Evolutionary conservation across 2,888 invertebrate species (phyloP).

Genomic region (Hesperia comma): DNA sequence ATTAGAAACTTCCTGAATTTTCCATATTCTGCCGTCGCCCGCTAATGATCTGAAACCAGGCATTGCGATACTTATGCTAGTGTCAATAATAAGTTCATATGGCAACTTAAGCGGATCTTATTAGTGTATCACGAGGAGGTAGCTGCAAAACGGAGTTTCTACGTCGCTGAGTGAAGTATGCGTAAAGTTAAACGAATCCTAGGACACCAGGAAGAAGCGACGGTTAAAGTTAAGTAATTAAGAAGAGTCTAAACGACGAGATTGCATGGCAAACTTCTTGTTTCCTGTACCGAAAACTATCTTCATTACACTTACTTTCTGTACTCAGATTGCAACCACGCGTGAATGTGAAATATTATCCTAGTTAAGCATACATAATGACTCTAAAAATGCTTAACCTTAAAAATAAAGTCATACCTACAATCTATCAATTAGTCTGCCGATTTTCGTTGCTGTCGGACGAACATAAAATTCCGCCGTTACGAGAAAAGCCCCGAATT

Average conservation of each 20-base stretch:
- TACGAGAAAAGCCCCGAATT: too few relatives aligned
- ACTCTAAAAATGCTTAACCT: background rate
- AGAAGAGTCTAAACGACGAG: conserved; percentile 73
- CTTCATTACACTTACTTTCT: conserved; percentile 73
- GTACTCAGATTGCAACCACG: conserved; percentile 50
- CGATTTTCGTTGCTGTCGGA: too few relatives aligned
- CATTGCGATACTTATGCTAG: background rate
- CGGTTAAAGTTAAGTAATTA: conserved; percentile 80
- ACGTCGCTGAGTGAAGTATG: conserved; percentile 63
- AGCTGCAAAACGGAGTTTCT: conserved; percentile 33
- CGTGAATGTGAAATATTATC: conserved; percentile 28
- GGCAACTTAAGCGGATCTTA: background rate
- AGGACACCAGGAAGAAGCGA: conserved; percentile 65
- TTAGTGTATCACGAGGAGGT: background rate
- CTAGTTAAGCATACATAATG: background rate
- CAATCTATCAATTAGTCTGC: too few relatives aligned
- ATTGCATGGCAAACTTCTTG: conserved; percentile 77
- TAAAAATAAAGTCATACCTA: too few relatives aligned
- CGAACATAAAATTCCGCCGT: too few relatives aligned
- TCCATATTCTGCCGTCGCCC: background rate
- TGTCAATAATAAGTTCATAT: background rate
- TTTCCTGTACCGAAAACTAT: conserved; percentile 78
- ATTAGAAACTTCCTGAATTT: too few relatives aligned
- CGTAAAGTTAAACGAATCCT: conserved; percentile 68
- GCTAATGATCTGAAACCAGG: background rate